These are phyloP conservation scores for Antheraea mylitta DNA, from an alignment of 1,140 invertebrate species.

Conservation along the genomic window DNA sequence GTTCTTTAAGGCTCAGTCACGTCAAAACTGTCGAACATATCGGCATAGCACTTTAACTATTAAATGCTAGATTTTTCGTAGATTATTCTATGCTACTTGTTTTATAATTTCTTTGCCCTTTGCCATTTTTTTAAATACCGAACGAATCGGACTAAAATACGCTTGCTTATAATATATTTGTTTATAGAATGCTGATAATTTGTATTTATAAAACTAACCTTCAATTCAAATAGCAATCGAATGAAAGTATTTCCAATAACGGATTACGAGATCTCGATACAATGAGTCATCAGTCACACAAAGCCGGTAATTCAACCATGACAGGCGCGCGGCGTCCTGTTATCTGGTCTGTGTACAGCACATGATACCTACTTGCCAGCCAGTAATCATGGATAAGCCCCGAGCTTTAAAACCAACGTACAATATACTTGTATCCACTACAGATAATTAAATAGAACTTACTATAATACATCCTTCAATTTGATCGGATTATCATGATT, in stretches of 20 bases:
- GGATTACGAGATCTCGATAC: conserved; percentile 21
- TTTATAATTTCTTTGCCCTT: no score
- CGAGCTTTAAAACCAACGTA: conserved; percentile 13
- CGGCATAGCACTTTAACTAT: no score
- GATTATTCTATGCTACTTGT: no score
- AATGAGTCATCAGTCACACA: conserved; percentile 32
- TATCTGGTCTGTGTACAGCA: conserved; percentile 20
- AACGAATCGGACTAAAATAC: no score
- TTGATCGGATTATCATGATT: conserved; percentile 37
- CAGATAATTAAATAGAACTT: background rate
- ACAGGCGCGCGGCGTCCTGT: conserved; percentile 19
- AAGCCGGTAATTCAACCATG: conserved; percentile 31
- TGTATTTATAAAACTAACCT: background rate
- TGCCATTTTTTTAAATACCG: no score
- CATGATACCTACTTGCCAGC: conserved; percentile 14
- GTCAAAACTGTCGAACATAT: no score
- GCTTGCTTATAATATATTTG: no score
- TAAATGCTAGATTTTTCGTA: no score
- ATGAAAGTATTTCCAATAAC: conserved; percentile 23
- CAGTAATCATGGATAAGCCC: conserved; percentile 22
- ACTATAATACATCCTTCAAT: conserved; percentile 6
- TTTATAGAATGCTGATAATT: no score
- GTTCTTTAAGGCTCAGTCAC: no score
- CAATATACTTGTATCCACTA: background rate
- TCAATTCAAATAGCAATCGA: background rate